Conservation (phyloP, 2,797 vertebrate species). For the Chaetophractus vellerosus region DNA sequence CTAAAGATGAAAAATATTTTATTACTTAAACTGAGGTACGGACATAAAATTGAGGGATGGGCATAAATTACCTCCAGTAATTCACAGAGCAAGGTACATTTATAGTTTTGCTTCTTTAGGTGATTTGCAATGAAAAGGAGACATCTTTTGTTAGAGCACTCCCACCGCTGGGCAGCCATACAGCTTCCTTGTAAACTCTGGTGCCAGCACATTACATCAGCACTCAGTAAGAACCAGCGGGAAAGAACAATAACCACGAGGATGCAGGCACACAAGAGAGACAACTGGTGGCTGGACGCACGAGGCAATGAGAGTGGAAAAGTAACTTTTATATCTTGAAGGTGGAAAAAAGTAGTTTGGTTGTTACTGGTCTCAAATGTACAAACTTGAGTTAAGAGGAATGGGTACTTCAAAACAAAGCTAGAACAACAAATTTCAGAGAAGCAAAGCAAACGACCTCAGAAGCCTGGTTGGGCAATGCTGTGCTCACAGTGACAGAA, state of each 20-base stretch:
- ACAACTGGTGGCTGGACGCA: slow-evolving; percentile 69
- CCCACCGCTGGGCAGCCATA: neutral
- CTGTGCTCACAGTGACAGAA: neutral
- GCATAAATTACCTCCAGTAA: slow-evolving; percentile 68
- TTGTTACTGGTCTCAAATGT: slow-evolving; percentile 81
- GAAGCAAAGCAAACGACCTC: slow-evolving; percentile 13
- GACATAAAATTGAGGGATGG: slow-evolving; percentile 8
- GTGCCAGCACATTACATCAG: slow-evolving; percentile 47
- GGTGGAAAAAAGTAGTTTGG: slow-evolving; percentile 75
- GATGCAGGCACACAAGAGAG: slow-evolving; percentile 78
- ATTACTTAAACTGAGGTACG: slow-evolving; percentile 82
- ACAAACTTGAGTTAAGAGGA: slow-evolving; percentile 77
- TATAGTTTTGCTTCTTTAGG: slow-evolving; percentile 59
- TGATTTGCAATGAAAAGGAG: slow-evolving; percentile 79
- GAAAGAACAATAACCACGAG: slow-evolving; percentile 64
- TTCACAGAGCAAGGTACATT: slow-evolving; percentile 62
- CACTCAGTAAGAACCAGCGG: slow-evolving; percentile 24
- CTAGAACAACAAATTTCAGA: slow-evolving; percentile 55
- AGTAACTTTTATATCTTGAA: slow-evolving; percentile 65
- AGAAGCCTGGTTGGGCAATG: neutral
- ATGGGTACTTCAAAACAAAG: slow-evolving; percentile 74
- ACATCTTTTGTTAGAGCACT: slow-evolving; percentile 51
- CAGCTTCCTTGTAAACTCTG: slow-evolving; percentile 47
- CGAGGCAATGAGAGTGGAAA: slow-evolving; percentile 71
- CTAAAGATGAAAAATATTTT: slow-evolving; percentile 90